Percentiles rank a stretch among this genome's conserved stretches.
phyloP scores from a whole-genome alignment of 2,113 vertebrate species.

The Oncorhynchus keta region DNA sequence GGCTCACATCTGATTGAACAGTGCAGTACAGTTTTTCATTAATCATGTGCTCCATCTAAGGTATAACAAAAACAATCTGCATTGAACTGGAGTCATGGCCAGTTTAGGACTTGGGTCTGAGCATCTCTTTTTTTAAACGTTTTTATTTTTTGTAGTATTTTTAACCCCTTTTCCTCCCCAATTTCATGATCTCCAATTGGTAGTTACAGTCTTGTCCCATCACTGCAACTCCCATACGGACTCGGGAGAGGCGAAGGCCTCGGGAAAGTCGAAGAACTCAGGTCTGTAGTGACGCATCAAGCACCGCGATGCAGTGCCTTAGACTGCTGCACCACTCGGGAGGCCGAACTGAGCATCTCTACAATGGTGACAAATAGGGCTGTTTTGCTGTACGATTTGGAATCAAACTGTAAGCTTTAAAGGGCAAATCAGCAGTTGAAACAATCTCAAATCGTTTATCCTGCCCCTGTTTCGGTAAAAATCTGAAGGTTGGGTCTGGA shows the following conservation, averaged over 20 bases:
- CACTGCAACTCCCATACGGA: too few relatives aligned
- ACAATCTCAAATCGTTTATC: too few relatives aligned
- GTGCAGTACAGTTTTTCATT: neutral
- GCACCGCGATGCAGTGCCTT: too few relatives aligned
- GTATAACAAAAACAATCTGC: conserved; percentile 65
- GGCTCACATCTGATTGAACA: neutral
- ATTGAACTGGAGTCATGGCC: conserved; percentile 38
- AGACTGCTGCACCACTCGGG: too few relatives aligned
- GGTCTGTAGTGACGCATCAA: too few relatives aligned
- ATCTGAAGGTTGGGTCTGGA: too few relatives aligned
- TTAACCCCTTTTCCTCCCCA: neutral
- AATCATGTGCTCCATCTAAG: neutral
- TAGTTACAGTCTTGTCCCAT: too few relatives aligned
- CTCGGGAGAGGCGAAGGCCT: too few relatives aligned
- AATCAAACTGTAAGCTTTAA: conserved; percentile 15
- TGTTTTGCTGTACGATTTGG: neutral
- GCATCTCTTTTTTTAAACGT: neutral
- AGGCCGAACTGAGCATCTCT: neutral
- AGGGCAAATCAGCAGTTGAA: too few relatives aligned
- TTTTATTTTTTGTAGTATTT: neutral
- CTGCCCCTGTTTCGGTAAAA: too few relatives aligned
- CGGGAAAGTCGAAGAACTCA: too few relatives aligned
- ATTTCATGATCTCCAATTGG: too few relatives aligned
- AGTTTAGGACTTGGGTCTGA: neutral
- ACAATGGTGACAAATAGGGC: neutral